Evolutionary conservation across 2,888 invertebrate genomes (phyloP).

Genomic region (Nomada hirtipes): DNA sequence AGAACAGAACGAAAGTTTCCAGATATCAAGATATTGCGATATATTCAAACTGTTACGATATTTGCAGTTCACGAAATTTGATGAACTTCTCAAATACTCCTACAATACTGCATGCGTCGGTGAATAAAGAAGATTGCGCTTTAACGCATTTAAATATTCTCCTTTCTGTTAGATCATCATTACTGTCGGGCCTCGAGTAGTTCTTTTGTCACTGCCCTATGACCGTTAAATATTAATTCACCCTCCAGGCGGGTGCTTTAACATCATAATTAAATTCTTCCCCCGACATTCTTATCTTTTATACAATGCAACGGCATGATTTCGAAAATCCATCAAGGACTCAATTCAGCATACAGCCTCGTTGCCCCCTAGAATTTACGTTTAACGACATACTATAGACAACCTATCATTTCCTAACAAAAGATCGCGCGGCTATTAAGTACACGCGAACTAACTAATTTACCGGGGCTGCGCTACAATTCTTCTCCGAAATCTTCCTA

Average conservation of each 20-base stretch:
- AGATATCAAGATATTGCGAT: no score
- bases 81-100: no score
- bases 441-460: constrained; percentile 43
- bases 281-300: not conserved
- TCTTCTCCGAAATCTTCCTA: constrained; percentile 21
- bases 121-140: no score
- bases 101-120: no score
- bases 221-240: not conserved
- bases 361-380: constrained; percentile 19
- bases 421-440: constrained; percentile 26
- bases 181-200: not conserved
- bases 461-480: constrained; percentile 10
- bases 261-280: not conserved
- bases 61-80: no score
- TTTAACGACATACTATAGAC: constrained; percentile 31
- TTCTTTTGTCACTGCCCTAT: not conserved
- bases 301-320: not conserved
- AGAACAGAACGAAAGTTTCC: no score
- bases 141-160: no score
- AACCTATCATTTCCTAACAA: constrained; percentile 28
- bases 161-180: no score
- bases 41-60: no score
- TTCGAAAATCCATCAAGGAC: constrained; percentile 21
- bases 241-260: not conserved
- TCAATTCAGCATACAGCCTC: constrained; percentile 14